Conservation (phyloP, 2,888 invertebrate genomes). For the Drosophila peninsularis region DNA sequence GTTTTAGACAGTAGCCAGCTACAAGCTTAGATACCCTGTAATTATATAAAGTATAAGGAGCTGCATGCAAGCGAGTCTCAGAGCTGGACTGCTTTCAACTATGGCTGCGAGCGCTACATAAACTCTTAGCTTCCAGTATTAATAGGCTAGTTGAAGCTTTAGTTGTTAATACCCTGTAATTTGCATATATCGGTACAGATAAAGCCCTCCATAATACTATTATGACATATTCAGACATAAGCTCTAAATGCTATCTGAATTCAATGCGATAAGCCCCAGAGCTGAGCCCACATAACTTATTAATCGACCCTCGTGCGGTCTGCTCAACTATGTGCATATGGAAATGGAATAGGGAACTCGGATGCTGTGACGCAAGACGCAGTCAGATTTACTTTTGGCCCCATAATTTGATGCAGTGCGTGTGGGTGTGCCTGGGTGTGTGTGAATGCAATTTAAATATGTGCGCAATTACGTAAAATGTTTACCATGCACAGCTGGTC, state of each 20-base stretch:
- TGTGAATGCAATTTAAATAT: slow-evolving; percentile 73
- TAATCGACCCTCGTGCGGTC: slow-evolving; percentile 24
- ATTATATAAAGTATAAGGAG: background rate
- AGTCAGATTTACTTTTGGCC: slow-evolving; percentile 49
- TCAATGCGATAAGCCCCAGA: no score
- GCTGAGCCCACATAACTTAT: background rate
- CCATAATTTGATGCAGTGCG: slow-evolving; percentile 74
- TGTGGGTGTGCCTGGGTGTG: slow-evolving; percentile 14
- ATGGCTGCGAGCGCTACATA: no score
- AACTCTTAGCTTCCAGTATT: no score
- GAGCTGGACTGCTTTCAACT: background rate
- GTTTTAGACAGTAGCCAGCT: background rate
- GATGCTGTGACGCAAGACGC: slow-evolving; percentile 16
- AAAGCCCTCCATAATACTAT: background rate
- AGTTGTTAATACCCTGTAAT: background rate
- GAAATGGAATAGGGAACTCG: slow-evolving; percentile 15
- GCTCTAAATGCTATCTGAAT: background rate
- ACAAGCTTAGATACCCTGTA: background rate
- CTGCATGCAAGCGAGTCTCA: background rate
- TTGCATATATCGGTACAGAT: background rate
- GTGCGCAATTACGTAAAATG: slow-evolving; percentile 76
- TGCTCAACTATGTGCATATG: slow-evolving; percentile 23
- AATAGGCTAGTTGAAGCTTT: no score
- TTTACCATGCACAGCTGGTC: slow-evolving; percentile 42
- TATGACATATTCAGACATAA: background rate